Evolutionary conservation across 2,888 invertebrate species (phyloP), one percentile per base, ranked within the genome.

Genomic region (Cremastobaeus sp.): DNA sequence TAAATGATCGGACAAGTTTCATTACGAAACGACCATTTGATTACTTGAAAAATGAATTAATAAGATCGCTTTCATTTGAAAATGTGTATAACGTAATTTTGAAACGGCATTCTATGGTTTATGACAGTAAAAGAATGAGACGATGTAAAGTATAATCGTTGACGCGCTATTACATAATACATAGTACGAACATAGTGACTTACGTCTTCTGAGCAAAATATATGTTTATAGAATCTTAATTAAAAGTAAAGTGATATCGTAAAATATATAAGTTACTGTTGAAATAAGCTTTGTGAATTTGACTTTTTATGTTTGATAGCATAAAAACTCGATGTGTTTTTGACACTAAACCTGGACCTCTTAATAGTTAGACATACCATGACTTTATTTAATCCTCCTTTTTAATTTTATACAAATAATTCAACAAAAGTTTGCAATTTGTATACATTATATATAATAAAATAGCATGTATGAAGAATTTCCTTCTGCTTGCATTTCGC

Each of bases 161-260:
- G 45, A 66, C 50, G 47, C 55, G 52, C 62, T 62, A n/a, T n/a
- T n/a, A n/a, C n/a, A n/a, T n/a, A n/a, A n/a, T n/a, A 55, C 41
- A 28, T 43, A 47, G 52, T 65, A 55, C 6, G 20, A 35, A 72
- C 72, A 62, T 35, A 32, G 14, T 39, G n/a, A 25, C 37, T 11
- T 32, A 54, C 50, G 55, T 68, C 52, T 48, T 73, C 68, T 74
- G 74, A 74, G 74, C 74, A 74, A 73, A 74, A 62, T n/a, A 41
- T 70, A 71, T 59, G 59, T 59, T 52, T 45, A 59, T 17, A 64
- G 57, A 50, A 11, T 25, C 41, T 65, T 54, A 74, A 65, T 70
- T 65, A 55, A 74, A 70, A n/a, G 37, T 74, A 70, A 48, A 60
- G 65, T 45, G 52, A 41, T 52, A 47, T 48, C 47, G 60, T 70